These are phyloP conservation scores for Taxidea taxus DNA, from an alignment of 2,113 vertebrate genomes.

Conservation along the genomic window DNA sequence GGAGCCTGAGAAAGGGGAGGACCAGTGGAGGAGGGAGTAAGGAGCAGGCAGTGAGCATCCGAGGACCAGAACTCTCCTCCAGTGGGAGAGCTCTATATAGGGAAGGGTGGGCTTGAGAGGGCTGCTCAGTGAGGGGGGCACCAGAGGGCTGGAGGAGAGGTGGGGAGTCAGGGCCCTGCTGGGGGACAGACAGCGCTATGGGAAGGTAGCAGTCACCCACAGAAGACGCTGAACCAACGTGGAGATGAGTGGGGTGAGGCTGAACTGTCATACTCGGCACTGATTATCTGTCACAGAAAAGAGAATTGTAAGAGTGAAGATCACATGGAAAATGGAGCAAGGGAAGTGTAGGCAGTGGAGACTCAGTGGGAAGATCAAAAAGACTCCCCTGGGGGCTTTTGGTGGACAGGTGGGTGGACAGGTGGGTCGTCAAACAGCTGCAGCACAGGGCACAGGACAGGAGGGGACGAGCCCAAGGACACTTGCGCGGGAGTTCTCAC, in stretches of 20 bases:
- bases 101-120: background rate
- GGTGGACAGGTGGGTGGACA: background rate
- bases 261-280: too few species aligned
- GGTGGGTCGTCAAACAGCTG: background rate
- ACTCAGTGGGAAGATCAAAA: background rate
- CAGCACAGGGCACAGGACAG: background rate
- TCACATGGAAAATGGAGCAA: background rate
- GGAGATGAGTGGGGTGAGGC: rapidly evolving
- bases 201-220: background rate
- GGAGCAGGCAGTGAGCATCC: rapidly evolving
- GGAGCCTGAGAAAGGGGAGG: too few species aligned
- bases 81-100: background rate
- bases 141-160: background rate
- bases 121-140: too few species aligned
- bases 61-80: too few species aligned
- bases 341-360: too few species aligned
- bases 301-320: background rate
- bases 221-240: rapidly evolving
- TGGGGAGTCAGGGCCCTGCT: too few species aligned
- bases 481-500: rapidly evolving
- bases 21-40: background rate
- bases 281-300: background rate
- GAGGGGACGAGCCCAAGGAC: background rate
- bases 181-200: background rate
- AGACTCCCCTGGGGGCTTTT: background rate